Base-by-base conservation (phyloP, 1,140 invertebrate species). In the Drosophila ercepeae region DNA sequence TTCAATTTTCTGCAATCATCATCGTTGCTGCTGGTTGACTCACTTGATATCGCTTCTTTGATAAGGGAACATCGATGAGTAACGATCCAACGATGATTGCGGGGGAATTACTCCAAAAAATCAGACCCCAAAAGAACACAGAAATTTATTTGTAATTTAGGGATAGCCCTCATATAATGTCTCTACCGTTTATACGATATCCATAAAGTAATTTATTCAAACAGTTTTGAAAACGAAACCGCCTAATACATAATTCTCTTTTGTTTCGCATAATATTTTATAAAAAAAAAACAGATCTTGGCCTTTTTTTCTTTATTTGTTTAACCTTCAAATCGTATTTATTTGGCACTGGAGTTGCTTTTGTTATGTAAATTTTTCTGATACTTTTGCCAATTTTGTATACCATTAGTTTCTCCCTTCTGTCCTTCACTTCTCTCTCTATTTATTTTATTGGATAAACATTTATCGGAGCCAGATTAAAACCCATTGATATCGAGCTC, bases 11-110 rank as follows among this genome's bases (percentile, higher is more conserved):
- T 14, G 52, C 34, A 53, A 9, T 23, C 39, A 57, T 32, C 23
- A 13, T 14, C 16, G 16, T 25, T 4, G 23, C 23, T 4, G 7
- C 7, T 4, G 4, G 14, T 32, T 64, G 60, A 64, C 60, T 64
- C 60, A 64, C 42, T 29, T 29, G 55, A 64, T 64, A 36, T 13
- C 27, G 54, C 23, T 39, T 16, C 58, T 29, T 29, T 14, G 59
- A 61, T 61, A 61, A 58, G 52, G 52, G 59, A 19, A 45, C 8
- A 5, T 1, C 21, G 59, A 63, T 63, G 59, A 63, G 54, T 63
- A 63, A 63, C 23, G n/a, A n/a, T n/a, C n/a, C n/a, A n/a, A 21
- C 21, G 2, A 4, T 21, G 21, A 21, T 2, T 2, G 21, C 4
- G 21, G 9, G 16, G 27, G 27, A 29, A 8, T 29, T 29, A 29